Base-by-base conservation (phyloP, 2,113 vertebrate species). In the Dicrurus megarhynchus region DNA sequence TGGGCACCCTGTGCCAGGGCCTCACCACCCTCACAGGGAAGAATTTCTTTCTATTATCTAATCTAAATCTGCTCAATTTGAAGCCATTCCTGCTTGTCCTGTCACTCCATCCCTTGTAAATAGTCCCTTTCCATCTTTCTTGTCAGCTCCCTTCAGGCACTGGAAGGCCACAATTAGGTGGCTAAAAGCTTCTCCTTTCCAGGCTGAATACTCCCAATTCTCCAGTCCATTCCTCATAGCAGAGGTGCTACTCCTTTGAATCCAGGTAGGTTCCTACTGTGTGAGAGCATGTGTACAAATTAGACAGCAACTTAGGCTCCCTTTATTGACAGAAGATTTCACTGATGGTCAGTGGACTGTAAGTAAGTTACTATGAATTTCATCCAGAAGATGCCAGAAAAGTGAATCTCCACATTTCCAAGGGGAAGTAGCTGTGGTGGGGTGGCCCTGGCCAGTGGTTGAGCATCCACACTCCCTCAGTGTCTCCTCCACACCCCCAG, bases 401-500 rank as follows among this genome's bases (percentile, higher is more conserved):
- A 57, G 37, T 5, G 11, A 52, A 10, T 60, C 10, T 49, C 30
- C 71, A 21, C 17, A 7, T 46, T 60, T 39, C 17, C 23, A 16
- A 6, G 21, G 35, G 65, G 18, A 4, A 59, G 11, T 20, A 19
- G 30, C 44, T 79, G 22, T 47, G 52, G 13, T 70, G 46, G 18
- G 28, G 9, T 64, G 49, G 27, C 30, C 61, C 17, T 1, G 2
- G 15, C 18, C 22, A 24, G 59, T 32, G 56, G 30, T 30, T 81
- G 44, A 84, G 69, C 46, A 50, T 46, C 41, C 65, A 3, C 42
- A 0, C n/a, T 75, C 21, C 41, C 42, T 47, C 60, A 8, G 21
- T 7, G 32, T 28, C 20, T 49, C 6, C 14, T 35, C 21, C 9
- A 6, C 1, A 0, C 3, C 3, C 2, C 32, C 4, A 22, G 42